These are phyloP conservation scores for Maccullochella peelii DNA, from an alignment of 2,113 vertebrate species.

Conservation along the genomic window DNA sequence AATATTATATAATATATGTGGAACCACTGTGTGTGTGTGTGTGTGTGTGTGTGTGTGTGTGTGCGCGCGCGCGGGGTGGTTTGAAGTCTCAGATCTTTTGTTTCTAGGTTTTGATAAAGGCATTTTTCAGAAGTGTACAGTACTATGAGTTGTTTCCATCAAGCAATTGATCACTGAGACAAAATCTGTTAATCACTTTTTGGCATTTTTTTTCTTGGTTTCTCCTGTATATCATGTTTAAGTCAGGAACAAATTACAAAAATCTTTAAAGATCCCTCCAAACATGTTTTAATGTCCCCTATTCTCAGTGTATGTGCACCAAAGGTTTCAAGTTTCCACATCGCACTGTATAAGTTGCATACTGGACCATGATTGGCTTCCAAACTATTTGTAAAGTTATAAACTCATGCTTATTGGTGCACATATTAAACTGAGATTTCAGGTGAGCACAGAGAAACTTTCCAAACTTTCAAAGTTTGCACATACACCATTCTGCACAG, in stretches of 20 bases:
- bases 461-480: neutral
- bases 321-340: neutral
- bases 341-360: neutral
- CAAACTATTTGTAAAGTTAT: neutral
- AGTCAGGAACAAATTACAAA: neutral
- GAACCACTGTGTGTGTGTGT: no score
- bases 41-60: no score
- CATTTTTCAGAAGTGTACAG: neutral
- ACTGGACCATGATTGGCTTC: neutral
- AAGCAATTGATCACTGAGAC: neutral
- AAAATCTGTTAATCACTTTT: no score
- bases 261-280: neutral
- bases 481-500: no score
- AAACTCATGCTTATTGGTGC: neutral
- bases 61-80: no score
- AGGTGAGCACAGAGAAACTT: neutral
- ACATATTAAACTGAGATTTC: neutral
- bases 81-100: neutral
- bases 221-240: neutral
- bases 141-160: neutral
- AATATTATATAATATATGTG: no score
- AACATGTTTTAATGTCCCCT: neutral
- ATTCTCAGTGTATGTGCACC: neutral
- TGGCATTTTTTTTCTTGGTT: neutral
- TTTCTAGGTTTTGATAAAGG: neutral